Percentiles rank a stretch among this genome's conserved stretches.
Conservation (phyloP, 2,888 invertebrate genomes). For the Dryococelus australis region DNA sequence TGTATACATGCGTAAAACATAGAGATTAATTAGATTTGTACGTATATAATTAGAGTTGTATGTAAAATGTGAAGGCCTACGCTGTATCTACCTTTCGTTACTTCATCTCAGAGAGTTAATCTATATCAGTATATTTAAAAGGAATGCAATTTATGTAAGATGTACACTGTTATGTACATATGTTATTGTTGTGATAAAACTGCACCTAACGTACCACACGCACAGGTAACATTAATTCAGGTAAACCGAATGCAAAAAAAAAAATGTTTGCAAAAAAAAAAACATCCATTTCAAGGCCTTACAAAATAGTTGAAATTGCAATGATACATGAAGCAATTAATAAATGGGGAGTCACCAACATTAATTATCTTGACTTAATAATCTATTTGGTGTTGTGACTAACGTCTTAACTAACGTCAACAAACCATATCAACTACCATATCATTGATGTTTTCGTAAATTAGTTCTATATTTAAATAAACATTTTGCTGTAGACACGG, state of each 20-base stretch:
- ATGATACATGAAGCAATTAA: background rate
- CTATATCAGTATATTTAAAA: background rate
- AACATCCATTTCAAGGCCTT: no score
- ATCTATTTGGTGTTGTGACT: background rate
- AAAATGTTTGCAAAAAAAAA: no score
- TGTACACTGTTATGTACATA: background rate
- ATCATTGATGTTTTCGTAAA: conserved; percentile 12
- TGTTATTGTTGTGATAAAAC: no score
- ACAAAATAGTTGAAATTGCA: background rate
- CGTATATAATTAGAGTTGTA: background rate
- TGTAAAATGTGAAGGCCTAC: background rate
- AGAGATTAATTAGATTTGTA: background rate
- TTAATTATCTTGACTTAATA: background rate
- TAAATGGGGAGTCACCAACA: conserved; percentile 1
- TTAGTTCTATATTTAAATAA: conserved; percentile 21
- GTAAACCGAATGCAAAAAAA: no score
- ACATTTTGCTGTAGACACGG: conserved; percentile 21
- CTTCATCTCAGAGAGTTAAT: background rate
- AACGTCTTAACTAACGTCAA: conserved; percentile 3
- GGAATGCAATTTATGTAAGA: no score
- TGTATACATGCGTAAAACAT: background rate
- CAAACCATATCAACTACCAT: conserved; percentile 29
- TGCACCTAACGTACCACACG: no score
- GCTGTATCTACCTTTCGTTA: background rate
- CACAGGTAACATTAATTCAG: no score